phyloP scores from a whole-genome alignment of 2,888 invertebrate species.

The Nephrocerus scutellatus region DNA sequence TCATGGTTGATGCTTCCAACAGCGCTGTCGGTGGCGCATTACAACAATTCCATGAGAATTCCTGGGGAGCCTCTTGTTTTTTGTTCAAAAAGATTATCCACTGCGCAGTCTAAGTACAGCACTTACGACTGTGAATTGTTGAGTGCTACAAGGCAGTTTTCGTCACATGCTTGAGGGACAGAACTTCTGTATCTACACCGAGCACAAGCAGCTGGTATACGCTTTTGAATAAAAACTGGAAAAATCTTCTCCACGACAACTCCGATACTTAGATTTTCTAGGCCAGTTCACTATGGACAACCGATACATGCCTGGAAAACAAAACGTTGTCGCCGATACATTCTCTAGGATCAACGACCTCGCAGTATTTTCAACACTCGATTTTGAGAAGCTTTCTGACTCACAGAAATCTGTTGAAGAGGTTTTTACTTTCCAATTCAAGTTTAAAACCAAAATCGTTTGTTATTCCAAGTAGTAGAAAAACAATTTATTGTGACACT shows the following conservation, averaged over 20 bases:
- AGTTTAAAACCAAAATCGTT: neutral
- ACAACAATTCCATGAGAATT: no score
- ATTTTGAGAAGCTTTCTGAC: neutral
- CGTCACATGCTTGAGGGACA: slow-evolving; percentile 14
- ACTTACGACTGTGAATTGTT: slow-evolving; percentile 18
- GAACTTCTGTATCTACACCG: slow-evolving; percentile 2
- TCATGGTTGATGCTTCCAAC: no score
- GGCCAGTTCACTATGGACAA: slow-evolving; percentile 9
- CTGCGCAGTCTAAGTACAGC: slow-evolving; percentile 12
- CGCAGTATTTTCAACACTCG: neutral
- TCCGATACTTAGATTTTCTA: slow-evolving; percentile 1
- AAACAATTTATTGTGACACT: neutral
- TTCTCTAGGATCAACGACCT: neutral
- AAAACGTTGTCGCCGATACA: slow-evolving; percentile 4
- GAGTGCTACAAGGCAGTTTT: slow-evolving; percentile 14
- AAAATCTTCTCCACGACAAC: slow-evolving; percentile 8
- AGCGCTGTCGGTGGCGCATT: no score
- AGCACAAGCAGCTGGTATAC: slow-evolving; percentile 6
- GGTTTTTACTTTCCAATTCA: neutral
- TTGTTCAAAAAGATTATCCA: slow-evolving; percentile 8
- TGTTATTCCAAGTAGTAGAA: neutral
- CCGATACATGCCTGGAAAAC: neutral
- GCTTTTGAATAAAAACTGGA: slow-evolving; percentile 6
- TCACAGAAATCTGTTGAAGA: slow-evolving; percentile 1
- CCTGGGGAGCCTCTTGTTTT: slow-evolving; percentile 19